Evolutionary conservation across 2,797 vertebrate species (phyloP).

Genomic region (Stomatorhinus walkeri): DNA sequence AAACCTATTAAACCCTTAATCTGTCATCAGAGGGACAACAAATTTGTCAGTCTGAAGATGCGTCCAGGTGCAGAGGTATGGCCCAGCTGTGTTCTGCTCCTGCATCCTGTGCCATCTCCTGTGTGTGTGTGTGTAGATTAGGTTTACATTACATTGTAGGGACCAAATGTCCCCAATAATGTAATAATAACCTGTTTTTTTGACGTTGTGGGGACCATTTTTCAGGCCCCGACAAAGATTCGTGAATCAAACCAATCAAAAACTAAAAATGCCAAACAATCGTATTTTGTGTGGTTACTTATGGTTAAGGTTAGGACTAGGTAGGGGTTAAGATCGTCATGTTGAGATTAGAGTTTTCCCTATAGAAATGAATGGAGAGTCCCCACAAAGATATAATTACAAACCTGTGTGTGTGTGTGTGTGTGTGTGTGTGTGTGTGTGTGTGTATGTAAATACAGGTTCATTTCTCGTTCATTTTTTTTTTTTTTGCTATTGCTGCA

Average conservation of each 20-base stretch:
- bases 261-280: no score
- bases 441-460: background rate
- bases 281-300: background rate
- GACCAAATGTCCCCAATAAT: no score
- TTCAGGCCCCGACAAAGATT: background rate
- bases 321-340: background rate
- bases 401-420: background rate
- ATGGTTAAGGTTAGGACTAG: background rate
- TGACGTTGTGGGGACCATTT: no score
- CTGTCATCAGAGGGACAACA: background rate
- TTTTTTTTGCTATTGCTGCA: background rate
- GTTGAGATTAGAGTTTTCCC: background rate
- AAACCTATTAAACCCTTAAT: conserved; percentile 7
- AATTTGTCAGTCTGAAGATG: background rate
- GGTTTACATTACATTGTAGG: background rate
- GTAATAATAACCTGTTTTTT: no score
- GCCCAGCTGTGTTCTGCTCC: background rate
- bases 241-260: background rate
- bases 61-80: background rate
- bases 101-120: background rate
- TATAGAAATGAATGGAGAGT: background rate
- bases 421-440: background rate
- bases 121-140: background rate
- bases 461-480: background rate
- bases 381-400: background rate